Conservation (phyloP, 2,113 vertebrate genomes). For the Polypterus bichir region DNA sequence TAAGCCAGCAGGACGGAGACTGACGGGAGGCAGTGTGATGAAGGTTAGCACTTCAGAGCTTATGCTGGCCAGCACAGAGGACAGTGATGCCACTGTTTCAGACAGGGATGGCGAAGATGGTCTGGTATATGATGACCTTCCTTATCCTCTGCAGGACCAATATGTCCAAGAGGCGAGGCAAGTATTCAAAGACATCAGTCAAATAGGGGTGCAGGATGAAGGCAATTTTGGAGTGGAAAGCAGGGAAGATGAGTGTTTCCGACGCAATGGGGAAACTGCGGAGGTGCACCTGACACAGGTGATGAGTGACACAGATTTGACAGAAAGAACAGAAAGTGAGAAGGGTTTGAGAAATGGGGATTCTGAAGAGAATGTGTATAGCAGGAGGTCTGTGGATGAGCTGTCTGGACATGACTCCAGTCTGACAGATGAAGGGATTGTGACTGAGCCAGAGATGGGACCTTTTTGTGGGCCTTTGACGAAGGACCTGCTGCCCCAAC, state of each 20-base stretch:
- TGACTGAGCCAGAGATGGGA: slow-evolving; percentile 69
- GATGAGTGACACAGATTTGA: not conserved
- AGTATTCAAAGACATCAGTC: slow-evolving; percentile 88
- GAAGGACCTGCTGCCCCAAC: slow-evolving; percentile 47
- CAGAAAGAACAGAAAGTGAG: slow-evolving; percentile 18
- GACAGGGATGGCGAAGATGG: slow-evolving; percentile 47
- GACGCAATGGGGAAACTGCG: slow-evolving; percentile 18
- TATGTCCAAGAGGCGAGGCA: slow-evolving; percentile 86
- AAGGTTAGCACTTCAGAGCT: slow-evolving; percentile 82
- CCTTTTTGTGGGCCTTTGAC: slow-evolving; percentile 33
- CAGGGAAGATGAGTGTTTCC: slow-evolving; percentile 44
- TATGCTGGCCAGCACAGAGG: slow-evolving; percentile 45
- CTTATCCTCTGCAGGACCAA: slow-evolving; percentile 65
- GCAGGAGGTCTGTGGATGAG: slow-evolving; percentile 65
- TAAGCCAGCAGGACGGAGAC: slow-evolving; percentile 41
- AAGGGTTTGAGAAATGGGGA: slow-evolving; percentile 35
- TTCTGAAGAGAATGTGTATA: slow-evolving; percentile 45
- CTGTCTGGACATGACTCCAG: slow-evolving; percentile 81
- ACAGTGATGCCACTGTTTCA: slow-evolving; percentile 33
- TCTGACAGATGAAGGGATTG: slow-evolving; percentile 89
- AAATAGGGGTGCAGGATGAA: slow-evolving; percentile 68
- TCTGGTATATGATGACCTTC: slow-evolving; percentile 51
- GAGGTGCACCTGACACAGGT: slow-evolving; percentile 16
- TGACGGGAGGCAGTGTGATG: slow-evolving; percentile 38
- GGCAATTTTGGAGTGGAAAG: slow-evolving; percentile 29